A percentile compares a stretch with the other conserved stretches of the same genome.
phyloP scores from a whole-genome alignment of 1,140 invertebrate genomes.

The Palaemon carinicauda region DNA sequence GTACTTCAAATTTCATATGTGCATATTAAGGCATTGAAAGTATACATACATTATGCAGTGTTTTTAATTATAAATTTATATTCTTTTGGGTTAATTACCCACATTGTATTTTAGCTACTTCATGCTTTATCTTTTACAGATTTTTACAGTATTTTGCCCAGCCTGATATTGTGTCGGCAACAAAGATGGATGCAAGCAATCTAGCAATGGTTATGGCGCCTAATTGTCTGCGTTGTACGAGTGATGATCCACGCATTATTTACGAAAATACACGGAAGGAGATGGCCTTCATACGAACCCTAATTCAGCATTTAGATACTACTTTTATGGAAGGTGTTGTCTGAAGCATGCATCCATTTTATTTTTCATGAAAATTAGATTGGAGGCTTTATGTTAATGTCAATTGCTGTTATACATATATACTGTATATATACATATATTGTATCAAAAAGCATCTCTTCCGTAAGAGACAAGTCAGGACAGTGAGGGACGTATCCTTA shows the following conservation, averaged over 20 bases:
- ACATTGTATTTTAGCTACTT: background rate
- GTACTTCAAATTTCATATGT: too few relatives aligned
- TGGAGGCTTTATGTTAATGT: too few relatives aligned
- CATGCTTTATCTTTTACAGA: background rate
- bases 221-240: conserved; percentile 94
- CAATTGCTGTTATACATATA: background rate
- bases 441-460: background rate
- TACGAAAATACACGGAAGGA: conserved; percentile 97
- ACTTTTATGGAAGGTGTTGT: conserved; percentile 72
- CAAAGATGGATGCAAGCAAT: conserved; percentile 98
- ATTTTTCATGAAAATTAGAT: background rate
- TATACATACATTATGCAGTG: too few relatives aligned
- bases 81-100: background rate
- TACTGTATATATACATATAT: too few relatives aligned
- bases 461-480: background rate
- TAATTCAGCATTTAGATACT: conserved; percentile 93
- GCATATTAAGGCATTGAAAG: too few relatives aligned
- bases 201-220: conserved; percentile 98
- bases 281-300: conserved; percentile 94
- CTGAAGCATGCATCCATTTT: conserved; percentile 53
- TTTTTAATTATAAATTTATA: too few relatives aligned
- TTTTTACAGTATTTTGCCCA: conserved; percentile 83
- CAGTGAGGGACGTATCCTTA: background rate
- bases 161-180: conserved; percentile 88
- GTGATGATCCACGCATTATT: conserved; percentile 91